Evolutionary conservation across 2,797 vertebrate species (phyloP), one percentile per base, ranked within the genome.

Genomic region (Urophycis tenuis): DNA sequence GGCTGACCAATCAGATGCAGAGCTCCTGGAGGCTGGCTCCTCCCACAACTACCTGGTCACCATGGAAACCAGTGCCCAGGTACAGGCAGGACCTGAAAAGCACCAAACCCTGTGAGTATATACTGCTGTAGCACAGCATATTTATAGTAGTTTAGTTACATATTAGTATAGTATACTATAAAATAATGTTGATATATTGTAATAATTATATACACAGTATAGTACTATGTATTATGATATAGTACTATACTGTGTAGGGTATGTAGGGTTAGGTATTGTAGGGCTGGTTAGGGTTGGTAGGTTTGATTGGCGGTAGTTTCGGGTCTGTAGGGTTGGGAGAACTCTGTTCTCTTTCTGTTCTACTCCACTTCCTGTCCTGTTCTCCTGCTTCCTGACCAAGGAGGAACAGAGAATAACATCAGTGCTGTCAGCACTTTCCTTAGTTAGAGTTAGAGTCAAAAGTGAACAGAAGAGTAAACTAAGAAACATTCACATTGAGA

Each of bases 21-120:
- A 81, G 74, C 36, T 64, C 64, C 76, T 74, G 35, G 83, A 85
- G 78, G 79, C 83, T 19, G 86, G 84, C 36, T 76, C 87, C 76
- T 94, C 90, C 75, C 83, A 80, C 79, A 90, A 92, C 0, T 88
- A 91, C 0, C 93, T 95, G 80, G 90, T 94, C 81, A 95, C 91
- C 70, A 91, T 93, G 0, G 94, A 94, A 71, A 82, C 71, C 1
- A 60, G 29, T 8, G 74, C 34, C 0, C 6, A 83, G 80, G 88
- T 80, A 72, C 73, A 85, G 29, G 9, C 76, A 77, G 71, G 41
- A 34, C 25, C 45, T 67, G 64, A 31, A 30, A 69, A 70, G 5
- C 45, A 19, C 53, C 22, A 25, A 60, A 25, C n/a, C 53, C 53
- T 9, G 53, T 60, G 53, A 60, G 53, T 60, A 60, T 60, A 11